Conservation (phyloP, 2,113 vertebrate species). For the Erythrocercus mccallii region DNA sequence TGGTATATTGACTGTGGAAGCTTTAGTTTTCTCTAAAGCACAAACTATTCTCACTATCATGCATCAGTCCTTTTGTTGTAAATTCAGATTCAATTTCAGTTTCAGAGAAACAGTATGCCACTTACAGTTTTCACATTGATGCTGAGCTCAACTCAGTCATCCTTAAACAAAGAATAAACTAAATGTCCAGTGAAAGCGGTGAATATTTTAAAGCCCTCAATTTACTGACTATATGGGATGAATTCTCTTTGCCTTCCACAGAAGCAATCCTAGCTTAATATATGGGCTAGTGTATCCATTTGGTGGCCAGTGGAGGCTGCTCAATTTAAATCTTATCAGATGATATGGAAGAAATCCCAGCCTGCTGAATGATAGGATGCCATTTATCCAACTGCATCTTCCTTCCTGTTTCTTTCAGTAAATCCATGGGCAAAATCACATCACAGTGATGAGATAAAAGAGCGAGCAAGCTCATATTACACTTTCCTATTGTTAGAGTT, state of each 20-base stretch:
- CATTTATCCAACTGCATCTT: neutral
- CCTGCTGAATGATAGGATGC: neutral
- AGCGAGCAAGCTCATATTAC: neutral
- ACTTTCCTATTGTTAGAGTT: neutral
- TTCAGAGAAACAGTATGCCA: neutral
- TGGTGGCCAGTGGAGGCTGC: neutral
- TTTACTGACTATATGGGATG: neutral
- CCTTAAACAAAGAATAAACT: neutral
- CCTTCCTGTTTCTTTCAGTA: neutral
- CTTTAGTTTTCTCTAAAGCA: neutral
- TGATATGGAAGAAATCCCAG: fast-evolving
- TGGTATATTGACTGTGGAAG: neutral
- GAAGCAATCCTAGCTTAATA: neutral
- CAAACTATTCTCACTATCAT: neutral
- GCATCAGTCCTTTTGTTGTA: neutral
- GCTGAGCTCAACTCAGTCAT: neutral
- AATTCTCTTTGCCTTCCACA: neutral
- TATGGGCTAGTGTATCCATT: neutral
- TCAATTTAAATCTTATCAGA: neutral
- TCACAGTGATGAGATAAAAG: neutral
- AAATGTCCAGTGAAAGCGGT: neutral
- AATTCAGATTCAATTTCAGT: neutral
- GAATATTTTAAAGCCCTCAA: neutral
- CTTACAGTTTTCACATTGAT: neutral
- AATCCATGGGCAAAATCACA: neutral